phyloP scores from a whole-genome alignment of 2,113 vertebrate species.

The Pachypanchax playfairii region DNA sequence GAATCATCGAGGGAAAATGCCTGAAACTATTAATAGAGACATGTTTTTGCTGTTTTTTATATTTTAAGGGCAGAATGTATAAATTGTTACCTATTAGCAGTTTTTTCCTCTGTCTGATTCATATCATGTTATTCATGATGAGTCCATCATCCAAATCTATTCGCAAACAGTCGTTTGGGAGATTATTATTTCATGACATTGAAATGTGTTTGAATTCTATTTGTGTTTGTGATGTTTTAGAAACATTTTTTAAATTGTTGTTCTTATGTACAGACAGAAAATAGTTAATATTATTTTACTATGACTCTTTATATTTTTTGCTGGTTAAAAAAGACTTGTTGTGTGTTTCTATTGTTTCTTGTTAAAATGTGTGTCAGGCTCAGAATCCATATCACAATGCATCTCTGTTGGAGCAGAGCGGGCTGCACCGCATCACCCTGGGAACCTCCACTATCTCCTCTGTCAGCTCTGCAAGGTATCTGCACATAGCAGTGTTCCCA shows the following conservation, averaged over 20 bases:
- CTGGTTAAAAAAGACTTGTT: not conserved
- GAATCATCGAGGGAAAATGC: slow-evolving; percentile 25
- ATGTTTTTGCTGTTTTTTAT: not conserved
- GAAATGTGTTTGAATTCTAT: no score
- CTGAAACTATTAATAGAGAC: slow-evolving; percentile 35
- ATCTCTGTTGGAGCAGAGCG: slow-evolving; percentile 94
- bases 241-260: no score
- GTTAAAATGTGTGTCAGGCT: slow-evolving; percentile 73
- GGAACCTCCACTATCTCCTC: slow-evolving; percentile 97
- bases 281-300: not conserved
- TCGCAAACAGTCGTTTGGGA: no score
- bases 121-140: slow-evolving; percentile 23
- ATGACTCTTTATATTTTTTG: not conserved
- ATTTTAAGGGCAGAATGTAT: slow-evolving; percentile 1
- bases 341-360: not conserved
- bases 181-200: no score
- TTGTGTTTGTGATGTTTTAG: no score
- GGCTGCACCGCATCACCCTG: slow-evolving; percentile 96
- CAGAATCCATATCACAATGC: slow-evolving; percentile 93
- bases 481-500: not conserved
- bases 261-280: slow-evolving; percentile 2
- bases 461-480: slow-evolving; percentile 93
- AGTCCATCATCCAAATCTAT: no score
- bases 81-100: not conserved
- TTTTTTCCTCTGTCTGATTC: not conserved